A percentile compares a stretch with the other conserved stretches of the same genome.
Conservation (phyloP, 2,888 invertebrate species). For the Agrotis ipsilon region DNA sequence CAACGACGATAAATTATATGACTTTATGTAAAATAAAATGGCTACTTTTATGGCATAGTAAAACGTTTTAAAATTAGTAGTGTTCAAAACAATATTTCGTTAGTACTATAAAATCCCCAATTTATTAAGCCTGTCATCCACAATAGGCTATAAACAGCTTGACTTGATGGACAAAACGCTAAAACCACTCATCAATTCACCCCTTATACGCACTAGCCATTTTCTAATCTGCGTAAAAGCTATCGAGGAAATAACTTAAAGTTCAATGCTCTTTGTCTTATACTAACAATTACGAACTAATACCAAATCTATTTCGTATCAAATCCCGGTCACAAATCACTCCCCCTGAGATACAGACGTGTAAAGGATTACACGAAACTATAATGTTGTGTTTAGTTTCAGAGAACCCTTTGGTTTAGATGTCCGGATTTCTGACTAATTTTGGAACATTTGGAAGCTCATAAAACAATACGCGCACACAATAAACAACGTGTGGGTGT, state of each 20-base stretch:
- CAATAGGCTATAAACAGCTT: slow-evolving; percentile 51
- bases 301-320: slow-evolving; percentile 73
- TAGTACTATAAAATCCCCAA: slow-evolving; percentile 73
- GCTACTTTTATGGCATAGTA: slow-evolving; percentile 80
- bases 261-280: slow-evolving; percentile 48
- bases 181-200: slow-evolving; percentile 32
- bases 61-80: slow-evolving; percentile 79
- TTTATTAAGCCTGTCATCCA: slow-evolving; percentile 72
- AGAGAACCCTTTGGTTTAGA: slow-evolving; percentile 71
- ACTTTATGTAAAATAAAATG: slow-evolving; percentile 83
- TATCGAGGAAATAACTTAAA: slow-evolving; percentile 17
- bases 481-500: slow-evolving; percentile 52
- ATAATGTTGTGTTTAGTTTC: slow-evolving; percentile 79
- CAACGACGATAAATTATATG: slow-evolving; percentile 83
- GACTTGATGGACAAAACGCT: slow-evolving; percentile 53
- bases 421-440: slow-evolving; percentile 70
- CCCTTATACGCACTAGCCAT: slow-evolving; percentile 21
- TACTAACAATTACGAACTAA: slow-evolving; percentile 59
- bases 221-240: slow-evolving; percentile 29
- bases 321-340: slow-evolving; percentile 79
- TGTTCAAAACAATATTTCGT: slow-evolving; percentile 79
- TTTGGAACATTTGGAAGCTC: slow-evolving; percentile 68
- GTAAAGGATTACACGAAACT: slow-evolving; percentile 83
- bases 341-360: slow-evolving; percentile 77
- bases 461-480: slow-evolving; percentile 56